These are phyloP conservation scores for Atractosteus spatula DNA, from an alignment of 2,113 vertebrate species.

Conservation along the genomic window DNA sequence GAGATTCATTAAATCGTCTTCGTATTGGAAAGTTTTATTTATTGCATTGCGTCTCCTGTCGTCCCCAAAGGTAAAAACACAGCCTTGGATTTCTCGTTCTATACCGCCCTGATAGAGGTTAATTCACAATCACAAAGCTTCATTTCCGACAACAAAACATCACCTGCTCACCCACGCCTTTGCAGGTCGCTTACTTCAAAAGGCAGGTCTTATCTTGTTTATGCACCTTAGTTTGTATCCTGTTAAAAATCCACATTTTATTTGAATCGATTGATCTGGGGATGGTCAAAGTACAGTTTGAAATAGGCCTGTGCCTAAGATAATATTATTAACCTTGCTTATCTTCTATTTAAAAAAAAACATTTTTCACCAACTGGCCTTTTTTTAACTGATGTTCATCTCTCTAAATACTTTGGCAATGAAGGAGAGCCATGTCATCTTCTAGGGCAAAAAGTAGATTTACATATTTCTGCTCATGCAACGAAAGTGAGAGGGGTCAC, in stretches of 20 bases:
- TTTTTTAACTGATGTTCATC: not conserved
- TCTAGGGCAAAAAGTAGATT: conserved; percentile 11
- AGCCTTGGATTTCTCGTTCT: not conserved
- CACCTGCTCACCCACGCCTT: not conserved
- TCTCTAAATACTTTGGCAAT: not conserved
- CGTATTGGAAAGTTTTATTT: too few relatives aligned
- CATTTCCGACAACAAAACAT: not conserved
- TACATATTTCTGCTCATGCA: conserved; percentile 34
- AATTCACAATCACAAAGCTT: not conserved
- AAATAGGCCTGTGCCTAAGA: not conserved
- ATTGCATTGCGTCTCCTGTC: too few relatives aligned
- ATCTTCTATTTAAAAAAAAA: not conserved
- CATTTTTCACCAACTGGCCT: not conserved
- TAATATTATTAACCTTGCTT: not conserved
- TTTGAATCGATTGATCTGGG: conserved; percentile 13
- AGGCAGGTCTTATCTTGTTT: conserved; percentile 15
- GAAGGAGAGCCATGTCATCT: conserved; percentile 15
- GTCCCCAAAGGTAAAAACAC: not conserved
- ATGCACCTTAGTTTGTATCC: conserved; percentile 1
- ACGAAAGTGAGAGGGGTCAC: conserved; percentile 36
- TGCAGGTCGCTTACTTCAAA: not conserved
- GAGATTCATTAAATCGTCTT: too few relatives aligned
- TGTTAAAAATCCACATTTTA: not conserved
- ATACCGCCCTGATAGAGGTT: not conserved
- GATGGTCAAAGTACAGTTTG: conserved; percentile 13